Evolutionary conservation across 2,888 invertebrate genomes (phyloP), one percentile per base, ranked within the genome.

Genomic region (Synanthedon vespiformis): DNA sequence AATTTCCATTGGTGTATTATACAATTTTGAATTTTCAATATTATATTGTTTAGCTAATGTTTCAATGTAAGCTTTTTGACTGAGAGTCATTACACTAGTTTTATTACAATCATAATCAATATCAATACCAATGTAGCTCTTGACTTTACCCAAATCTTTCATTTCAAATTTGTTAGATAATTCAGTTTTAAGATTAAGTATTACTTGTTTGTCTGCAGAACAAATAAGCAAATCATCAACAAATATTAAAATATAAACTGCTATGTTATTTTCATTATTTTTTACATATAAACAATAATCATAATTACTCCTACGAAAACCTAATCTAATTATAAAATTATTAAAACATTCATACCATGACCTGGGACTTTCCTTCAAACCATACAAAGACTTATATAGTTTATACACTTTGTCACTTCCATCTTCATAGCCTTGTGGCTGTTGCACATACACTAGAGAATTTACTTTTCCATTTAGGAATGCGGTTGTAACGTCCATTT

Each of bases 271-370:
- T 44, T 44, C 4, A 1, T 44, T 4, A 4, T 11, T 13, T 44
- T 44, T 44, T 3, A 13, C 44, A 44, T 44, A 44, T 2, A 44
- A 44, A 13, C 44, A 44, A 44, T 44, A 44, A 12, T 44, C 44
- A 44, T 44, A 44, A 10, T 44, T 44, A 44, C 8, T 49, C 6
- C 49, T 49, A 13, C 16, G 12, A 16, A 49, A 18, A 16, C 18
- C 18, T 18, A 18, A 18, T 18, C 18, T 18, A 12, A 13, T 22
- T 13, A 49, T 6, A 49, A 18, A 18, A 4, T 49, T 13, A 6
- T 18, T 44, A 13, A 44, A 51, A 40, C 51, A 51, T 51, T 51
- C 41, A 40, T 51, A 51, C 44, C 51, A 51, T 40, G 51, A 6
- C 3, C 41, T 8, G 8, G 51, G 51, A 40, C 41, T 51, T 40